A percentile compares a stretch with the other conserved stretches of the same genome.
phyloP scores from a whole-genome alignment of 53 echinoderm and acorn worm genomes.

The Arbacia lixula region DNA sequence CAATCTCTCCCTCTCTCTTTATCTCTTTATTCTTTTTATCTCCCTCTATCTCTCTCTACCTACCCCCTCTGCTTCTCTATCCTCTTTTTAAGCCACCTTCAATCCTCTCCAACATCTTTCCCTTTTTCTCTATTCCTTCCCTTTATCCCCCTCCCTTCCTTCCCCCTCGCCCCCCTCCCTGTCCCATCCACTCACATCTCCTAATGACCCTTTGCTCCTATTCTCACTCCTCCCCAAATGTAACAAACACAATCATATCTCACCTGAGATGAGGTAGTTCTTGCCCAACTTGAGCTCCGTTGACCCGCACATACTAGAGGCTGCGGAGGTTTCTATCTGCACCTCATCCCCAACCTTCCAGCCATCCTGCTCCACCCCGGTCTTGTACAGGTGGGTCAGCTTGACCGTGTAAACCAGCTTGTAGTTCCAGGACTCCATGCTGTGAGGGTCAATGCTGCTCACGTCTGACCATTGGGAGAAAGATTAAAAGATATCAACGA shows the following conservation, averaged over 20 bases:
- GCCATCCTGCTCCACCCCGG: not conserved
- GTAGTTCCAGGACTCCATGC: conserved; percentile 65
- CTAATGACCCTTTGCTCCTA: too few relatives aligned
- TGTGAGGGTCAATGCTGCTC: conserved; percentile 6
- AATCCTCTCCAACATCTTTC: too few relatives aligned
- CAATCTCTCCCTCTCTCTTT: not conserved
- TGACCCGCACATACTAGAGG: conserved; percentile 52
- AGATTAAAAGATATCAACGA: too few relatives aligned
- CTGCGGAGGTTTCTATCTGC: conserved; percentile 7
- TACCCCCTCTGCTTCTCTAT: too few relatives aligned
- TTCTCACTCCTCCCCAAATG: too few relatives aligned
- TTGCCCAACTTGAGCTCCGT: conserved; percentile 57
- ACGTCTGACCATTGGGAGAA: too few relatives aligned
- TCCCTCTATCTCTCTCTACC: not conserved
- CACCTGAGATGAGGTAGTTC: conserved; percentile 65
- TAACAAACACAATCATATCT: too few relatives aligned
- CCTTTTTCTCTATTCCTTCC: too few relatives aligned
- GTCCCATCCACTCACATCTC: too few relatives aligned
- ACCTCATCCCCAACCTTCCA: conserved; percentile 43
- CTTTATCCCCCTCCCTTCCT: too few relatives aligned
- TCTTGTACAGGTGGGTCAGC: conserved; percentile 76
- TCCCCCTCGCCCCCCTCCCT: too few relatives aligned
- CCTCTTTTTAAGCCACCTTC: too few relatives aligned
- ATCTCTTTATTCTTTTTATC: not conserved
- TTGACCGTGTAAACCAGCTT: conserved; percentile 74